These are phyloP conservation scores for Nycticryphes semicollaris DNA, from an alignment of 2,113 vertebrate genomes.

Conservation along the genomic window DNA sequence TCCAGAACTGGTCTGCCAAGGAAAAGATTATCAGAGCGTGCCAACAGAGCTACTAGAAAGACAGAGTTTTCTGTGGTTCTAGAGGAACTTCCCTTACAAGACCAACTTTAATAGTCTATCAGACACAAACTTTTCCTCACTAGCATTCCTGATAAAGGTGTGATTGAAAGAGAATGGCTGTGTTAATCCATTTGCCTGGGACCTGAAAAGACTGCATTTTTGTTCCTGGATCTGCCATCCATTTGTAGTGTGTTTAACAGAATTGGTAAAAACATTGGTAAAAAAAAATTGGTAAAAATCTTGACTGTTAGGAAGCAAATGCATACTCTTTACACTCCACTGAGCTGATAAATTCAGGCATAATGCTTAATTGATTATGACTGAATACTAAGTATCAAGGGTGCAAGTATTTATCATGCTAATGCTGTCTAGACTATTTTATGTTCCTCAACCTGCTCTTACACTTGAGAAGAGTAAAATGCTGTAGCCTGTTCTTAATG, in stretches of 20 bases:
- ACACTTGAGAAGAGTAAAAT: not conserved
- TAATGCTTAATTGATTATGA: not conserved
- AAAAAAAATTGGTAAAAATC: no score
- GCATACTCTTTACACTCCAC: not conserved
- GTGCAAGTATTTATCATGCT: not conserved
- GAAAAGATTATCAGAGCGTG: not conserved
- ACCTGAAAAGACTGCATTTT: not conserved
- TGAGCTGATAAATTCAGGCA: not conserved
- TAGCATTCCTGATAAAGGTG: not conserved
- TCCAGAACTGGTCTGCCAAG: not conserved
- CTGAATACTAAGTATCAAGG: not conserved
- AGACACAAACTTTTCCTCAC: not conserved
- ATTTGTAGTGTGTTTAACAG: not conserved
- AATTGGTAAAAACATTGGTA: no score
- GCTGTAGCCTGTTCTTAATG: not conserved
- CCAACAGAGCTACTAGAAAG: not conserved
- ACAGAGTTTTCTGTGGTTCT: not conserved
- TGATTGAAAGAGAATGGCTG: not conserved
- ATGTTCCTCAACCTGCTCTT: not conserved
- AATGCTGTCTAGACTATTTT: not conserved
- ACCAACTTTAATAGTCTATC: not conserved
- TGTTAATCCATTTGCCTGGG: not conserved
- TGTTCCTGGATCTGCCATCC: not conserved
- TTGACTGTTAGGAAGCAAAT: not conserved
- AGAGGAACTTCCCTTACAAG: not conserved